phyloP scores from a whole-genome alignment of 2,113 vertebrate species.

The Phocoena phocoena region DNA sequence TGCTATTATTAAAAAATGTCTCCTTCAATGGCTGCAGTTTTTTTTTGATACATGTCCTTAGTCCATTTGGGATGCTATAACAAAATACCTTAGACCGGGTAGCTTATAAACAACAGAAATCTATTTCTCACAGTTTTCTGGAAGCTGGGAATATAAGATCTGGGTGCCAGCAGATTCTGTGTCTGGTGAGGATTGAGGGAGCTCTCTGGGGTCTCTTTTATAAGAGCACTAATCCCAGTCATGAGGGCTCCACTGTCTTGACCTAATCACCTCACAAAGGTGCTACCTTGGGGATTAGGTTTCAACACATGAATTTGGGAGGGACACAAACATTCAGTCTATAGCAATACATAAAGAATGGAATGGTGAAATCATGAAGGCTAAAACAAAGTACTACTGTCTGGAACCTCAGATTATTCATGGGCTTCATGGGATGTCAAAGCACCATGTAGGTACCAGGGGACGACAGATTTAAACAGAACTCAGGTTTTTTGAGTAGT shows the following conservation, averaged over 20 bases:
- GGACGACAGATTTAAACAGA: background rate
- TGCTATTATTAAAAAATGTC: background rate
- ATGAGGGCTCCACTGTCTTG: background rate
- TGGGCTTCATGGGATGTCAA: background rate
- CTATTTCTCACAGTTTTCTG: background rate
- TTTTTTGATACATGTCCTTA: background rate
- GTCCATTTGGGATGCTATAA: background rate
- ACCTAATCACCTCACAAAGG: background rate
- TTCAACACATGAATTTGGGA: background rate
- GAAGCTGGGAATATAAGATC: background rate
- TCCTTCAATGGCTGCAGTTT: background rate
- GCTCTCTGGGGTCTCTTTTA: background rate
- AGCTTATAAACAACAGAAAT: background rate
- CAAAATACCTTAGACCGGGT: background rate
- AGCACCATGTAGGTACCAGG: fast-evolving
- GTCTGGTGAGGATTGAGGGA: background rate
- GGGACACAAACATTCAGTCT: background rate
- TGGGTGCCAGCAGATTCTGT: background rate
- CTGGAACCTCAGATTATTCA: background rate
- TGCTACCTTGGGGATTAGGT: background rate
- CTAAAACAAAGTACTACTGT: background rate
- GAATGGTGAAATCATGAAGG: background rate
- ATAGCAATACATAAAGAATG: background rate
- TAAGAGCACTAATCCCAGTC: background rate
- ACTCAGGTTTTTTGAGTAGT: background rate